Evolutionary conservation across 2,113 vertebrate species (phyloP).

Genomic region (Indicator maculatus): DNA sequence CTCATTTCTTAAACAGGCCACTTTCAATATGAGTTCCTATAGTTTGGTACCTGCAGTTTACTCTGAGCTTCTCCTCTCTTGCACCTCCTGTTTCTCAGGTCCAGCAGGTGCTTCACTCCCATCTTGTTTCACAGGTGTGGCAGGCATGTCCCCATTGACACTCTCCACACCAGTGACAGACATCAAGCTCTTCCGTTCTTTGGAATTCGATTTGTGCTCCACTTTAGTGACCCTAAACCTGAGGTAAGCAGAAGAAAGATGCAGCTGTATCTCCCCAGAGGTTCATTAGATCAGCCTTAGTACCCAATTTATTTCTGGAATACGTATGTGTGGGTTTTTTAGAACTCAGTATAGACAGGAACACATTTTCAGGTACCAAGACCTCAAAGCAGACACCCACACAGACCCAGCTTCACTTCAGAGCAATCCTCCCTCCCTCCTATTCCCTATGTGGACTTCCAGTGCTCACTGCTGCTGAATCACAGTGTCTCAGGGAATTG

Average conservation of each 20-base stretch:
- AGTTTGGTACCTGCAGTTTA: conserved; percentile 64
- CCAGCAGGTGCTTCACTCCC: conserved; percentile 63
- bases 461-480: neutral
- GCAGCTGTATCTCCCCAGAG: neutral
- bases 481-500: neutral
- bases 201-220: conserved; percentile 80
- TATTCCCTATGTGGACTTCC: neutral
- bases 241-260: neutral
- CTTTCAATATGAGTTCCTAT: neutral
- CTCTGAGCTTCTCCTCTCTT: conserved; percentile 67
- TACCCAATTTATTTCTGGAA: neutral
- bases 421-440: neutral
- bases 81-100: conserved; percentile 57
- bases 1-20: neutral
- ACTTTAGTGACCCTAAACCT: conserved; percentile 96
- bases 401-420: accelerated
- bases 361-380: neutral
- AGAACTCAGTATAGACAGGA: neutral
- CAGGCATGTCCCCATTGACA: conserved; percentile 78
- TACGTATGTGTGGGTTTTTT: too few species aligned
- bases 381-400: neutral
- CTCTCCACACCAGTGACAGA: conserved; percentile 64
- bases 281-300: neutral
- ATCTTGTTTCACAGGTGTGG: conserved; percentile 65
- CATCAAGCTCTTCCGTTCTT: conserved; percentile 84